A percentile compares a stretch with the other conserved stretches of the same genome.
Evolutionary conservation across 2,888 invertebrate genomes (phyloP).

Genomic region (Heliconius aoede): DNA sequence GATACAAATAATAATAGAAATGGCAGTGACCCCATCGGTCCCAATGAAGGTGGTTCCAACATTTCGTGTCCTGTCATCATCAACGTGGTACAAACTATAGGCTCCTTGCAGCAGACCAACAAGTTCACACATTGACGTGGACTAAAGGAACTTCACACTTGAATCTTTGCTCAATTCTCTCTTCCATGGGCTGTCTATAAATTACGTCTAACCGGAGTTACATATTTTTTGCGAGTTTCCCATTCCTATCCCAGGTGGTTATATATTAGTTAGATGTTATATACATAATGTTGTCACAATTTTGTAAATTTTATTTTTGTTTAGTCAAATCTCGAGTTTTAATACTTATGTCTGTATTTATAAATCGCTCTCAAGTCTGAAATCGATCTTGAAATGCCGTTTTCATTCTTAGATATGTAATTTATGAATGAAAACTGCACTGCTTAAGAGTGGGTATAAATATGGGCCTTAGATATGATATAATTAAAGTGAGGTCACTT

Average conservation of each 20-base stretch:
- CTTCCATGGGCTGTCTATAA: neutral
- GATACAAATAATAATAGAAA: conserved; percentile 57
- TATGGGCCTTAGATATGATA: neutral
- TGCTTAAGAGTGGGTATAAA: no score
- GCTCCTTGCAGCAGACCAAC: conserved; percentile 52
- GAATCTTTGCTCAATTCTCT: conserved; percentile 13
- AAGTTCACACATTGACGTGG: conserved; percentile 46
- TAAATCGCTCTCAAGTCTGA: no score
- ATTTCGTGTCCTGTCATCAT: conserved; percentile 51
- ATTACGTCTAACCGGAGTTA: neutral
- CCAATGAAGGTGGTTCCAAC: conserved; percentile 20
- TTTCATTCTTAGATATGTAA: no score
- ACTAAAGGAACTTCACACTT: conserved; percentile 12
- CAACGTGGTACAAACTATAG: conserved; percentile 55
- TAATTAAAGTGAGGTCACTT: no score
- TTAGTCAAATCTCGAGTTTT: neutral
- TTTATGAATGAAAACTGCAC: no score
- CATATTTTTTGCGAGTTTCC: no score
- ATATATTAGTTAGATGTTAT: no score
- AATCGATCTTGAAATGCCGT: no score
- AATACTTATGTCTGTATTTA: neutral
- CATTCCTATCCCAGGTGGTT: no score
- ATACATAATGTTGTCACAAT: no score
- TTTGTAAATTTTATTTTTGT: no score
- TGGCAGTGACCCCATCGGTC: conserved; percentile 37